A percentile compares a stretch with the other conserved stretches of the same genome.
Conservation (phyloP, 2,888 invertebrate genomes). For the Cephus spinipes region DNA sequence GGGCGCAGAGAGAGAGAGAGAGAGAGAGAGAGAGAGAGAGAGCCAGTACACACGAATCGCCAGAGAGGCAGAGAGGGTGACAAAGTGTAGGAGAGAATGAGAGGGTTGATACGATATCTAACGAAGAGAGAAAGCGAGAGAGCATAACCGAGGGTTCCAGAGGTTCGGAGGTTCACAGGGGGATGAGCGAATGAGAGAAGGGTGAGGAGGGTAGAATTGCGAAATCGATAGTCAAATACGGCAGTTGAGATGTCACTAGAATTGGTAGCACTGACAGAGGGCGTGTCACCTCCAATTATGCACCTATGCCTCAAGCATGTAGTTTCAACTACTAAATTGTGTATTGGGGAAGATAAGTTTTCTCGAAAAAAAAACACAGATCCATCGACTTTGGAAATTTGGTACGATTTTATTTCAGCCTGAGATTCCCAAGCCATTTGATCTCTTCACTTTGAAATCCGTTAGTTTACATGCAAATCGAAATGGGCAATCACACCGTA, state of each 20-base stretch:
- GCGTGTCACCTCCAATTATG: conserved; percentile 44
- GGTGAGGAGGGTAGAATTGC: conserved; percentile 25
- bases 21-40: conserved; percentile 20
- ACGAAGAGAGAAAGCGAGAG: conserved; percentile 13
- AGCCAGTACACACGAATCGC: conserved; percentile 5
- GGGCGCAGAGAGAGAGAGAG: conserved; percentile 27
- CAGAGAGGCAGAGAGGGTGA: not conserved
- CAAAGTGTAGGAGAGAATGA: conserved; percentile 26
- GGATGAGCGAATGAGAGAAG: not conserved
- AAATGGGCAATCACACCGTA: not conserved
- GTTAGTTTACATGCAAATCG: not conserved
- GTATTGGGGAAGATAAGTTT: not conserved
- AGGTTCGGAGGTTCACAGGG: not conserved
- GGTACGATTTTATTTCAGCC: not conserved
- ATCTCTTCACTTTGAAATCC: not conserved
- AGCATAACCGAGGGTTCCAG: not conserved
- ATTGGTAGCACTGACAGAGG: conserved; percentile 42
- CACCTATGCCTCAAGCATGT: conserved; percentile 36
- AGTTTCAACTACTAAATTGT: not conserved
- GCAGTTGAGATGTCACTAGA: conserved; percentile 43
- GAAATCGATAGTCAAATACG: conserved; percentile 47
- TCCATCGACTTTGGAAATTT: not conserved
- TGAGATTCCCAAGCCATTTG: not conserved
- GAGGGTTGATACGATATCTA: conserved; percentile 16
- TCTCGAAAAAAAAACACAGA: not conserved